Conservation (phyloP, 92 coral and sea anemone genomes). For the Actinostola sp. region DNA sequence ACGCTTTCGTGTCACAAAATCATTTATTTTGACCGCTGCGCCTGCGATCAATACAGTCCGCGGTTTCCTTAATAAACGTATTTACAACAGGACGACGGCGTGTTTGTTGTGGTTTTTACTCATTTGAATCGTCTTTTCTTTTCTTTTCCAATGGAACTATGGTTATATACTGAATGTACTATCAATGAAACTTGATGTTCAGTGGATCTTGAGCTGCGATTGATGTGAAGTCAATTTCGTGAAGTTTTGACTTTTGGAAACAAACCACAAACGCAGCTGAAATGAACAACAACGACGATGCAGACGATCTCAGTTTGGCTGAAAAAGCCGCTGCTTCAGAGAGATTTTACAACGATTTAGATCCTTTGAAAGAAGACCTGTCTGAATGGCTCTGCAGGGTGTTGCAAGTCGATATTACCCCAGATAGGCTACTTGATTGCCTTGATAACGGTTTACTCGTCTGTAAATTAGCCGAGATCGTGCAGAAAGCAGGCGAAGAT, state of each 20-base stretch:
- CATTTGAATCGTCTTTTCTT: background rate
- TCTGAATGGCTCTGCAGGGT: constrained; percentile 89
- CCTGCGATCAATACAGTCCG: constrained; percentile 14
- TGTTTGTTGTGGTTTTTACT: constrained; percentile 4
- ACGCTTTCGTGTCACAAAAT: too few relatives aligned
- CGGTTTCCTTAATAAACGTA: background rate
- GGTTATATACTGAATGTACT: too few relatives aligned
- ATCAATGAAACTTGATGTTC: too few relatives aligned
- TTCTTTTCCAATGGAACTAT: too few relatives aligned
- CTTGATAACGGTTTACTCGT: constrained; percentile 92
- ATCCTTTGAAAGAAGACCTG: constrained; percentile 91
- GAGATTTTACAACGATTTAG: constrained; percentile 75
- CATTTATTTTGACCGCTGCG: background rate
- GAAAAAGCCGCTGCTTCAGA: constrained; percentile 62
- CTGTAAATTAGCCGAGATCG: constrained; percentile 90
- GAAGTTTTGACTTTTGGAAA: too few relatives aligned
- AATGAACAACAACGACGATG: constrained; percentile 10
- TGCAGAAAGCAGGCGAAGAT: constrained; percentile 83
- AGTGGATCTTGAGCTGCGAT: background rate
- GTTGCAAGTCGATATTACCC: constrained; percentile 77
- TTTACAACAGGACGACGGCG: background rate
- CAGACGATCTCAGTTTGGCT: constrained; percentile 2
- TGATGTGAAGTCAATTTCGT: background rate
- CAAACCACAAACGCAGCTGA: too few relatives aligned
- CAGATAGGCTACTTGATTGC: constrained; percentile 80